Evolutionary conservation across 2,888 invertebrate species (phyloP).

Genomic region (Parthenolecanium corni): DNA sequence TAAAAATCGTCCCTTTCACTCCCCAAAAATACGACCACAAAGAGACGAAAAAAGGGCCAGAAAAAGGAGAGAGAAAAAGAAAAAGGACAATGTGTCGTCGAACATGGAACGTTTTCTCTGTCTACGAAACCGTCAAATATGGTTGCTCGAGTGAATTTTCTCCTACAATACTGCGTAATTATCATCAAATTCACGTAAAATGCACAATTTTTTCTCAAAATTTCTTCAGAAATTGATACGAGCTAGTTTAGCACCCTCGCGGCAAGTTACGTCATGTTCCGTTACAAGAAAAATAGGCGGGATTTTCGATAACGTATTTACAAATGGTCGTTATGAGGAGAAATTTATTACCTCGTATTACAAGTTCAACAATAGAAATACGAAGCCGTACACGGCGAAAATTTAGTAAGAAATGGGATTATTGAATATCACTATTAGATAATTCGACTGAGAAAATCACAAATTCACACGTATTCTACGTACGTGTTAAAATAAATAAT

Average conservation of each 20-base stretch:
- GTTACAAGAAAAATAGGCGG: conserved; percentile 28
- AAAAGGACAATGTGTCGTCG: too few species aligned
- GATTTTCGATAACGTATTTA: conserved; percentile 29
- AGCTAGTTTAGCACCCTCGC: conserved; percentile 21
- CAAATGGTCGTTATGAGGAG: conserved; percentile 26
- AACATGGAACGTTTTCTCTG: too few species aligned
- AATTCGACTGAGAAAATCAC: neutral
- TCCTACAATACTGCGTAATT: too few species aligned
- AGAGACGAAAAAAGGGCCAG: too few species aligned
- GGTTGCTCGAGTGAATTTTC: too few species aligned
- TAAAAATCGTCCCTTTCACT: too few species aligned
- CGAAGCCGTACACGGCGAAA: neutral
- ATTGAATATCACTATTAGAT: neutral
- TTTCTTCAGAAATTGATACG: neutral
- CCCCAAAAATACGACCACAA: too few species aligned
- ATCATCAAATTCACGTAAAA: neutral
- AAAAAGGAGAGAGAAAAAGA: too few species aligned
- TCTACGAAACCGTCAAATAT: too few species aligned
- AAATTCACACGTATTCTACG: neutral
- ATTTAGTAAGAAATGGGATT: neutral
- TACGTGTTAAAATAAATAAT: neutral
- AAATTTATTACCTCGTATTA: conserved; percentile 28
- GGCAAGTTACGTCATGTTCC: conserved; percentile 29
- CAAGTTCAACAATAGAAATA: conserved; percentile 20
- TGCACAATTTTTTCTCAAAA: neutral